These are phyloP conservation scores for Emys orbicularis DNA, from an alignment of 2,797 vertebrate species.

Conservation along the genomic window DNA sequence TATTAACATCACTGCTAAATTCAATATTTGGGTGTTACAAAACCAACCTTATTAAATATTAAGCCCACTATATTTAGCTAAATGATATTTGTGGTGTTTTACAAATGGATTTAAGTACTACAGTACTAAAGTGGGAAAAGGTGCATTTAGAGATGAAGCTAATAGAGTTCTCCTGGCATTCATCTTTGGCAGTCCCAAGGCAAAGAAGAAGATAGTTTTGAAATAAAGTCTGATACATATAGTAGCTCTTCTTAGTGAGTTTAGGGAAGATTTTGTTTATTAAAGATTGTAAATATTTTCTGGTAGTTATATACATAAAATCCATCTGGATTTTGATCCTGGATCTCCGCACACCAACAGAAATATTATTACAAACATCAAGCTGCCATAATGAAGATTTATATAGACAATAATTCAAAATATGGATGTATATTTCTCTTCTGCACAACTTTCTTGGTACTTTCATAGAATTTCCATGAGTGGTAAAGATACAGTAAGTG, in stretches of 20 bases:
- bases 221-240: background rate
- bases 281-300: background rate
- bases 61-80: background rate
- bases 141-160: background rate
- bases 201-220: background rate
- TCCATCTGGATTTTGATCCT: background rate
- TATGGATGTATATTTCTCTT: background rate
- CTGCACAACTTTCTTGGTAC: constrained; percentile 3
- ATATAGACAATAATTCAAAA: background rate
- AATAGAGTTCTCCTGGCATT: background rate
- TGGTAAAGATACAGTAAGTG: background rate
- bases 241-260: background rate
- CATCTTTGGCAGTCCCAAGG: background rate
- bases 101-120: background rate
- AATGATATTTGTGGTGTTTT: background rate
- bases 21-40: background rate
- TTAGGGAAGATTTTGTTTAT: background rate
- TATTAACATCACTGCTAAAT: background rate
- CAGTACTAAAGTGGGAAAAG: background rate
- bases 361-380: background rate
- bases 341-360: background rate
- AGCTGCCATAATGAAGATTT: background rate
- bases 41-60: background rate
- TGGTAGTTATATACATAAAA: background rate
- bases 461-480: background rate